Conservation (phyloP, 2,797 vertebrate species). For the Tamandua tetradactyla region DNA sequence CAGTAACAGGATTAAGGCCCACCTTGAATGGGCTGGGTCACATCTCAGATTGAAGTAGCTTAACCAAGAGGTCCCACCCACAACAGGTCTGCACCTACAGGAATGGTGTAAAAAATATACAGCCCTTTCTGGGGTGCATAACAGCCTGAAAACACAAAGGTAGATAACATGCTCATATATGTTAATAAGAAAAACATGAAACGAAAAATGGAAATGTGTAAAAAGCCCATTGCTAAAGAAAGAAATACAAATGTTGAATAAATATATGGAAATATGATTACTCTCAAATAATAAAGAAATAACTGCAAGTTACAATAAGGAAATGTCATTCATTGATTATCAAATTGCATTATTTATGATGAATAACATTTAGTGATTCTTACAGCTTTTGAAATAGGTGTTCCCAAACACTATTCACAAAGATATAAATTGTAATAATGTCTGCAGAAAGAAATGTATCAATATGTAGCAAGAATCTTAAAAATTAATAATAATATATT, state of each 20-base stretch:
- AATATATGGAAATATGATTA: conserved; percentile 35
- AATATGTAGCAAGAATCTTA: neutral
- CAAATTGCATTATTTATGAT: conserved; percentile 49
- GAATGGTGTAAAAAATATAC: no score
- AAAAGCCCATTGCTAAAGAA: neutral
- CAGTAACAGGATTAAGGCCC: no score
- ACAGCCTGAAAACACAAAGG: no score
- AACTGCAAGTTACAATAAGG: conserved; percentile 8
- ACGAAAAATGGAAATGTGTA: neutral
- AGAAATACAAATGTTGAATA: conserved; percentile 35
- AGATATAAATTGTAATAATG: conserved; percentile 18
- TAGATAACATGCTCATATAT: neutral
- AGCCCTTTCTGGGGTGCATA: no score
- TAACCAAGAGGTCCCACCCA: no score
- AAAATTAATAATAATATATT: neutral
- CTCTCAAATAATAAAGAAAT: conserved; percentile 29
- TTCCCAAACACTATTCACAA: neutral
- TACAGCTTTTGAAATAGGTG: neutral
- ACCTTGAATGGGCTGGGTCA: no score
- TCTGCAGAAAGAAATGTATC: conserved; percentile 6
- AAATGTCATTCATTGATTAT: conserved; percentile 18
- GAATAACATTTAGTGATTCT: neutral
- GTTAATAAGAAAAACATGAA: conserved; percentile 27
- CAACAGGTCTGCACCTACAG: no score
- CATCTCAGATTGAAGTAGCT: no score